Evolutionary conservation across 2,888 invertebrate species (phyloP), one percentile per base, ranked within the genome.

Genomic region (Crocallis elinguaria): DNA sequence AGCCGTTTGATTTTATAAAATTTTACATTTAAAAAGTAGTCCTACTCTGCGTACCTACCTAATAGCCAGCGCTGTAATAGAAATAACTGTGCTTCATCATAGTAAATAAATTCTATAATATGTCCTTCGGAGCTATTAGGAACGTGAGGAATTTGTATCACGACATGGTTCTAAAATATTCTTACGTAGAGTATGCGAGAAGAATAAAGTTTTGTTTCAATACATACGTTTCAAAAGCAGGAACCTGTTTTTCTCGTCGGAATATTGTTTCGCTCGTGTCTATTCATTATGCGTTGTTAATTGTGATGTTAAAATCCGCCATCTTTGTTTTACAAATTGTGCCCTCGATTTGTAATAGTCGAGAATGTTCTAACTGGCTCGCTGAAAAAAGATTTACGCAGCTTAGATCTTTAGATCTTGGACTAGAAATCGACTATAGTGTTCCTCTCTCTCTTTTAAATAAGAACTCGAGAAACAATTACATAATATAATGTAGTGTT

Each of bases 251-350:
- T 86, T 87, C 87, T 80, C 58, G 65, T 64, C 67, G 69, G 73
- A 60, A 78, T 83, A 87, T 87, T 89, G 88, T 88, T 77, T 73
- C 74, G 69, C 69, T 63, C 74, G 65, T 56, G 79, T 77, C 83
- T 78, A 78, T 79, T 83, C 80, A 84, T 81, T 85, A 79, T 82
- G 70, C 73, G 56, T 67, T 65, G 75, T 75, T 82, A 77, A 88
- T 89, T 89, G 88, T 88, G 70, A 89, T 88, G 87, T 78, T 68
- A 82, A 87, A 86, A 78, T 73, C 78, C 69, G 73, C 77, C 81
- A 85, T 88, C 86, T 88, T 87, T 87, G 88, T 88, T 79, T 83
- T 81, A 79, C 82, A 83, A 82, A 86, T 82, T 71, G 72, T 73
- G 85, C 73, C 82, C 84, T 82, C 83, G 80, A 86, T 87, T 78